Percentiles rank a stretch among this genome's conserved stretches.
Conservation (phyloP, 2,797 vertebrate genomes). For the Momotus momota region DNA sequence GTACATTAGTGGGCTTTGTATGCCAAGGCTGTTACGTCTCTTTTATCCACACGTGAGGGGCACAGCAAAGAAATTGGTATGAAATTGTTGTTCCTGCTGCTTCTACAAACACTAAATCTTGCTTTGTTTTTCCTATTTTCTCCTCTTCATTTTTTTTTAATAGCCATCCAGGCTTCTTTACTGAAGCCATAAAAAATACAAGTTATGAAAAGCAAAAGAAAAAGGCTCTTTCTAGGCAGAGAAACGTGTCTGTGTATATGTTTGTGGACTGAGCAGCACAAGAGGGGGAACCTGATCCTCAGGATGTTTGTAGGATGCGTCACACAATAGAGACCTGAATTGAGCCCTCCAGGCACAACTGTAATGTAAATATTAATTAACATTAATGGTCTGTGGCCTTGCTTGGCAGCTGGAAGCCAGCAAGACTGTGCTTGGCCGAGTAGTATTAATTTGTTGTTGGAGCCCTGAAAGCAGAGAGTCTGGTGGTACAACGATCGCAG, state of each 20-base stretch:
- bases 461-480: not conserved
- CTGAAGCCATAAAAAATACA: constrained; percentile 48
- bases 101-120: constrained; percentile 51
- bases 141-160: constrained; percentile 35
- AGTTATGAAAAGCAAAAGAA: constrained; percentile 47
- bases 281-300: constrained; percentile 17
- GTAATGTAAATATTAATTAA: constrained; percentile 73
- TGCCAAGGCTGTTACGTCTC: not conserved
- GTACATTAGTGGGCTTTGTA: not conserved
- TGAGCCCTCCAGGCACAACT: constrained; percentile 46
- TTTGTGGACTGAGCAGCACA: not conserved
- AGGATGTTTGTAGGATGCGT: not conserved
- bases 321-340: not conserved
- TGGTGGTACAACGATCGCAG: not conserved
- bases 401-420: constrained; percentile 57
- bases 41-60: not conserved
- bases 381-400: constrained; percentile 56
- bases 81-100: not conserved
- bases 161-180: constrained; percentile 44
- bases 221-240: constrained; percentile 27
- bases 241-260: not conserved
- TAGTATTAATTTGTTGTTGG: constrained; percentile 8
- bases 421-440: not conserved
- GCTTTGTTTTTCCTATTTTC: constrained; percentile 57
- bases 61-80: constrained; percentile 8